These are phyloP conservation scores for Ischnura elegans DNA, from an alignment of 2,888 invertebrate genomes.

Conservation along the genomic window DNA sequence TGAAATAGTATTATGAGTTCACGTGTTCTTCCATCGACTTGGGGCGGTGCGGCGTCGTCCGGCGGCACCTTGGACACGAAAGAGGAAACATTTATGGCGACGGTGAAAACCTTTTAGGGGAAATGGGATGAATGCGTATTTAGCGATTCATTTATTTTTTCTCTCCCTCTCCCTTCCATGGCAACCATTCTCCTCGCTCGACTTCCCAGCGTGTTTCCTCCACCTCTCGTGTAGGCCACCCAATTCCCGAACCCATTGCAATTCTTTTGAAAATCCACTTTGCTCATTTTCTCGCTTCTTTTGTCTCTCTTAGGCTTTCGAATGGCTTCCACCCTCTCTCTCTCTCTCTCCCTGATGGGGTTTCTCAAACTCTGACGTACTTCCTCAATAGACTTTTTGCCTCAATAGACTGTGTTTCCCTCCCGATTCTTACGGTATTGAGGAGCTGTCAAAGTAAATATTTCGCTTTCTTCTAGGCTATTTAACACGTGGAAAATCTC, in stretches of 20 bases:
- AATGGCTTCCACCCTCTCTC: background rate
- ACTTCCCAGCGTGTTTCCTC: background rate
- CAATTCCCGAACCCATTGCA: background rate
- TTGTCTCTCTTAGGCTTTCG: background rate
- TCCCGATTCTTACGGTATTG: background rate
- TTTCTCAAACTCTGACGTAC: background rate
- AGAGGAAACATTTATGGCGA: conserved; percentile 53
- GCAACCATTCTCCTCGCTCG: background rate
- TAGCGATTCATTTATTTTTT: conserved; percentile 33
- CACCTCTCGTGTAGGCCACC: too few relatives aligned
- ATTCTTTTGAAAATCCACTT: conserved; percentile 33
- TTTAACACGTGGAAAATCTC: too few relatives aligned
- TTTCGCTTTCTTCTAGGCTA: too few relatives aligned
- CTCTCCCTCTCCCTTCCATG: background rate
- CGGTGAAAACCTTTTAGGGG: conserved; percentile 48
- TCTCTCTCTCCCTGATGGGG: too few relatives aligned
- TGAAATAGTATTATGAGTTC: background rate
- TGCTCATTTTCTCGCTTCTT: conserved; percentile 25
- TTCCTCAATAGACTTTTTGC: background rate
- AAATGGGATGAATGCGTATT: conserved; percentile 39
- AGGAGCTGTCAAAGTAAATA: background rate
- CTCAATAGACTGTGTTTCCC: background rate
- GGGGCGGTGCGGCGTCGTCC: background rate
- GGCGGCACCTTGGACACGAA: background rate
- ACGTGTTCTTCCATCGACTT: conserved; percentile 12